Percentiles rank a stretch among this genome's conserved stretches.
These are phyloP conservation scores for Centropus bengalensis DNA, from an alignment of 2,113 vertebrate species.

Conservation along the genomic window DNA sequence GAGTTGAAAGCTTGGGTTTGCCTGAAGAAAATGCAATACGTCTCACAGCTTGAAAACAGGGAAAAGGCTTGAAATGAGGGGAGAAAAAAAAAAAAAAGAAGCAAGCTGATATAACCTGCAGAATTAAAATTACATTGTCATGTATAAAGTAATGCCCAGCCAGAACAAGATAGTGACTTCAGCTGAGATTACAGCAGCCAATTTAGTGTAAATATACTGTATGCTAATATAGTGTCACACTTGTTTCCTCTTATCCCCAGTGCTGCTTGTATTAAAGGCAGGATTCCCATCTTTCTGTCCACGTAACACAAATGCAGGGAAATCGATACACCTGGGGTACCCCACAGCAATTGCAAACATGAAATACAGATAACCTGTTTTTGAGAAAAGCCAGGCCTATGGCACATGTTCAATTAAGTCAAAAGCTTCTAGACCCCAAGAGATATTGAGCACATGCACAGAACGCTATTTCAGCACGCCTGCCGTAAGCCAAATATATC, in stretches of 20 bases:
- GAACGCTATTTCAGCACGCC: neutral
- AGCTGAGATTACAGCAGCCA: neutral
- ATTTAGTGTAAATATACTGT: conserved; percentile 4
- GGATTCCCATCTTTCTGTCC: neutral
- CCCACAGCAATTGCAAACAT: neutral
- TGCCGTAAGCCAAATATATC: neutral
- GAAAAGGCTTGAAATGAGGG: neutral
- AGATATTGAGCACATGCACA: neutral
- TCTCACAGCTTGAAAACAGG: neutral
- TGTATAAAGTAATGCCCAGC: neutral
- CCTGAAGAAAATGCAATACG: neutral
- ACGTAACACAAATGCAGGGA: neutral
- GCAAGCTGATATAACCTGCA: neutral
- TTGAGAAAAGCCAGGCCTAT: conserved; percentile 39
- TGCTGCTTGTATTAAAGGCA: neutral
- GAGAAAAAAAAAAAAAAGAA: neutral
- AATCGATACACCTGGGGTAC: conserved; percentile 46
- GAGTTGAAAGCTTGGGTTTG: neutral
- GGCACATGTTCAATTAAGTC: conserved; percentile 21
- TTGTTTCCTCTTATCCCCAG: neutral
- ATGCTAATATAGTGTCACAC: neutral
- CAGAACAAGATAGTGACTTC: neutral
- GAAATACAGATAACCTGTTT: conserved; percentile 56
- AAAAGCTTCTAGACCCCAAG: conserved; percentile 8
- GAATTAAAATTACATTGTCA: neutral